Base-by-base conservation (phyloP, 2,113 vertebrate species). In the Centropristis striata region DNA sequence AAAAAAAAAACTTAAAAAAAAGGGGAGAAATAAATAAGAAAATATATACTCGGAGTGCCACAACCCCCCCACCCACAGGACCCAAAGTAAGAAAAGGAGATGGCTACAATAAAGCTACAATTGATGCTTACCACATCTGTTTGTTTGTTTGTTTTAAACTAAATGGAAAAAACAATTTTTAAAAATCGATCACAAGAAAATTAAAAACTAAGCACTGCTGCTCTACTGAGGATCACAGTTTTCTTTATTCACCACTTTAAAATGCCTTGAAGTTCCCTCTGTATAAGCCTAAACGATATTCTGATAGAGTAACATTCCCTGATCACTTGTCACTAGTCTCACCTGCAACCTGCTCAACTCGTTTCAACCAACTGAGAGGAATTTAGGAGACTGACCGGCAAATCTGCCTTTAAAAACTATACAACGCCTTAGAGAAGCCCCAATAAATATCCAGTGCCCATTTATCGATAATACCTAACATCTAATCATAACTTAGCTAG, bases 291-390 rank as follows among this genome's bases (percentile, higher is more conserved):
- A 42, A n/a, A 21, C 28, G 73, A 85, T 79, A 25, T 70, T 76
- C 59, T 75, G 85, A 90, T 81, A 77, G 46, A 81, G 76, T 81
- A 59, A 87, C 88, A 92, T 91, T 93, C 85, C 75, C 86, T 75
- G 78, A 80, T 85, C 78, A 81, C 88, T 90, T 85, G 87, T 90
- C 88, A 90, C 41, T 70, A 75, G 65, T 32, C 32, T 32, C 44
- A 72, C 49, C 83, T 71, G 71, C 73, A 93, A 94, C 92, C 93
- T 90, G 93, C 85, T 83, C 37, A 57, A 94, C 93, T 78, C 59
- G 93, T 94, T 94, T 90, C 4, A 74, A 61, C 90, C 5, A 74
- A 61, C 83, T 2, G 47, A 75, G 70, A 86, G 57, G 76, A 87
- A 88, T 78, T 83, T 41, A 65, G 36, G 61, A 70, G 50, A 64